Conservation (phyloP, 2,113 vertebrate species). For the Salvelinus alpinus region DNA sequence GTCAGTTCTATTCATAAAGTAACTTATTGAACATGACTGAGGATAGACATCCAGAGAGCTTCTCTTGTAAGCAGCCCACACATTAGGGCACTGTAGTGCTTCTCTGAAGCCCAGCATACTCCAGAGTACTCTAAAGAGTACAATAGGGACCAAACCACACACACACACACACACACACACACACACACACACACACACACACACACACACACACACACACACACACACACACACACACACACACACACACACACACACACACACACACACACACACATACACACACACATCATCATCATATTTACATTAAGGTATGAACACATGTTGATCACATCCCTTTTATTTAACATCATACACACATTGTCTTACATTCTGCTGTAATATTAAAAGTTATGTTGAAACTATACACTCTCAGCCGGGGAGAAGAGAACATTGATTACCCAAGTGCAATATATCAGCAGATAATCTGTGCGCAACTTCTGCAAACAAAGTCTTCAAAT, state of each 20-base stretch:
- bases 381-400: background rate
- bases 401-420: background rate
- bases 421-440: background rate
- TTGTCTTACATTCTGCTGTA: background rate
- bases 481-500: background rate
- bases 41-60: background rate
- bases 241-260: background rate
- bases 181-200: background rate
- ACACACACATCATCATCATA: background rate
- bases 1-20: background rate
- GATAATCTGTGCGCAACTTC: background rate
- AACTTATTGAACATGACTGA: background rate
- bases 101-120: background rate
- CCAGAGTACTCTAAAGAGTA: background rate
- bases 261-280: too few relatives aligned
- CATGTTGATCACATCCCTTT: too few relatives aligned
- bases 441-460: background rate
- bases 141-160: background rate
- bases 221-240: background rate
- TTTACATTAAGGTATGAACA: too few relatives aligned
- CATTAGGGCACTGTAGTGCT: slow-evolving; percentile 38
- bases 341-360: background rate
- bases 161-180: background rate
- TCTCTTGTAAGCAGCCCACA: slow-evolving; percentile 46
- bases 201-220: too few relatives aligned